These are phyloP conservation scores for Halocaridina rubra DNA, from an alignment of 2,888 invertebrate species.

Conservation along the genomic window DNA sequence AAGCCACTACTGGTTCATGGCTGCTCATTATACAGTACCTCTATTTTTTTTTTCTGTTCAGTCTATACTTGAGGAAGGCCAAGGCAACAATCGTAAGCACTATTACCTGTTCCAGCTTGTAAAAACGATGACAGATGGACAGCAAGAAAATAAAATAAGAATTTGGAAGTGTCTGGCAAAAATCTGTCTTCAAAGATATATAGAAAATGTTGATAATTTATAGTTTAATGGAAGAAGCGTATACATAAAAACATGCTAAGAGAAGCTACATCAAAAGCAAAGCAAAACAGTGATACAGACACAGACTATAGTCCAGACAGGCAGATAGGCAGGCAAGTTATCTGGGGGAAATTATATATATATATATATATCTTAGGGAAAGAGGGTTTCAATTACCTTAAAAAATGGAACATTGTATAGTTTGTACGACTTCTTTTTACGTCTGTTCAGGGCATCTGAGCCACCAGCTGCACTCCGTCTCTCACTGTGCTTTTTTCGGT, in stretches of 20 bases:
- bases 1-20: neutral
- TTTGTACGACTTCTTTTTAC: conserved; percentile 90
- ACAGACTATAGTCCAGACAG: conserved; percentile 29
- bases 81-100: neutral
- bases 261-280: neutral
- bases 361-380: conserved; percentile 5
- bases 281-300: conserved; percentile 13
- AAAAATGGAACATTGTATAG: conserved; percentile 98
- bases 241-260: neutral
- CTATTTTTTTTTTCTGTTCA: neutral
- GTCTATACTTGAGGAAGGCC: neutral
- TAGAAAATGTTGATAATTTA: neutral
- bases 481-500: conserved; percentile 98
- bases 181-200: neutral
- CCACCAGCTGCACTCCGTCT: conserved; percentile 95
- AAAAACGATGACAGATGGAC: neutral
- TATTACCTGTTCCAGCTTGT: neutral
- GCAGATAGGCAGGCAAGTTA: conserved; percentile 29
- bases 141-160: neutral
- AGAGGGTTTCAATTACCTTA: conserved; percentile 79
- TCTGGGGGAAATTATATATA: neutral
- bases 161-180: neutral
- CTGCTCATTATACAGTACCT: neutral
- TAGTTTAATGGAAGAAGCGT: neutral
- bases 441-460: conserved; percentile 80